Evolutionary conservation across 2,888 invertebrate genomes (phyloP), one percentile per base, ranked within the genome.

Genomic region (Athetis lepigone): DNA sequence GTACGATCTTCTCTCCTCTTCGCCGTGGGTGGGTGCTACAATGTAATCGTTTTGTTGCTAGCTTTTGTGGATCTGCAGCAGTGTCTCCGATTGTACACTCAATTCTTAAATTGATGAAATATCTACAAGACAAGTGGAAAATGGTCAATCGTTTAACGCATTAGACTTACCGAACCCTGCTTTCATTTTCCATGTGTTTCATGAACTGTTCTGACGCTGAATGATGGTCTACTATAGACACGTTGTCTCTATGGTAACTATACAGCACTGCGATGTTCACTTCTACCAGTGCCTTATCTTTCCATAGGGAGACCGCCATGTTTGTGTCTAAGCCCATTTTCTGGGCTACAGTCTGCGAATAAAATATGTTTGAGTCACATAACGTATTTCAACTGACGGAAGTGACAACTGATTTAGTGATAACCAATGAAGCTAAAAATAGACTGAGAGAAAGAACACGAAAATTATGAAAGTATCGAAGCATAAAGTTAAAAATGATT

Each of bases 151-250:
- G 7, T 9, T 6, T 11, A 9, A 33, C 8, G n/a, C 19, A 21
- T 40, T 1, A 4, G 4, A 18, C 88, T 87, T 83, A 96, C 91
- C 99, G 95, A 71, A 97, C 93, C 81, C 97, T 96, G 75, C 97
- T 97, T 88, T 99, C 99, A 85, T 98, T 98, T 82, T 98, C 98
- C 87, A 98, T 96, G 93, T 98, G 98, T 86, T 98, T 98, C 96
- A 99, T 98, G 89, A 99, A 99, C 68, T 98, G 98, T 87, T 99
- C 99, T 0, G 98, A 97, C 0, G 99, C 99, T 0, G 98, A 98
- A 86, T 99, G 99, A 88, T 99, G 98, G 92, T 99, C 99, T 4
- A 98, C 98, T 74, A 99, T 98, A 0, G 99, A 98, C 2, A 98
- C 98, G 77, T 98, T 98, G 77, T 96, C 96, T 81, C 96, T 95